Evolutionary conservation across 2,888 invertebrate species (phyloP).

Genomic region (Norana najaformis): DNA sequence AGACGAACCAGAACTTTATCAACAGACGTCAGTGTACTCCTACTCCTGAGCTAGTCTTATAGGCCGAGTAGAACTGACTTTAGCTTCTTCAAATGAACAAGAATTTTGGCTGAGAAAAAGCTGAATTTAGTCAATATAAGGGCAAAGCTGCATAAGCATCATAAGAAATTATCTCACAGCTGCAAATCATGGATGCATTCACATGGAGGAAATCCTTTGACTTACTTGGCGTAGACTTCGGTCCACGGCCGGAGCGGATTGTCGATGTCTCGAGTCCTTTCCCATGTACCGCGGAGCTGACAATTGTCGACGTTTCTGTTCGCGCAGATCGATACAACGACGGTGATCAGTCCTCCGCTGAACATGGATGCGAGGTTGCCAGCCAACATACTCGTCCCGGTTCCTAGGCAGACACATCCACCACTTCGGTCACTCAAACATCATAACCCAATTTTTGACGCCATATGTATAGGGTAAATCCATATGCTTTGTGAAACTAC

Average conservation of each 20-base stretch:
- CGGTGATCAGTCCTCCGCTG: conserved; percentile 54
- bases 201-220: not conserved
- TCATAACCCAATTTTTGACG: not conserved
- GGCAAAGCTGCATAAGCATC: too few relatives aligned
- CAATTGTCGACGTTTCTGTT: conserved; percentile 32
- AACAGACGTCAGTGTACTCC: too few relatives aligned
- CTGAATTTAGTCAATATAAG: too few relatives aligned
- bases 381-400: conserved; percentile 58
- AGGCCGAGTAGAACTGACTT: too few relatives aligned
- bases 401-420: conserved; percentile 46
- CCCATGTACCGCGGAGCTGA: conserved; percentile 55
- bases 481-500: too few relatives aligned
- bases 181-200: not conserved
- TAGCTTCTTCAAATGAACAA: too few relatives aligned
- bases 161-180: too few relatives aligned
- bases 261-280: conserved; percentile 62
- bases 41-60: too few relatives aligned
- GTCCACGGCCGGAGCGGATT: conserved; percentile 63
- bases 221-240: conserved; percentile 58
- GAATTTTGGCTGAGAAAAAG: too few relatives aligned
- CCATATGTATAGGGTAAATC: not conserved
- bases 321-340: conserved; percentile 49
- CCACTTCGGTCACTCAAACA: not conserved
- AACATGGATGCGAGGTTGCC: conserved; percentile 60
- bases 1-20: too few relatives aligned